phyloP scores from a whole-genome alignment of 2,113 vertebrate genomes.

The Aythya baeri region DNA sequence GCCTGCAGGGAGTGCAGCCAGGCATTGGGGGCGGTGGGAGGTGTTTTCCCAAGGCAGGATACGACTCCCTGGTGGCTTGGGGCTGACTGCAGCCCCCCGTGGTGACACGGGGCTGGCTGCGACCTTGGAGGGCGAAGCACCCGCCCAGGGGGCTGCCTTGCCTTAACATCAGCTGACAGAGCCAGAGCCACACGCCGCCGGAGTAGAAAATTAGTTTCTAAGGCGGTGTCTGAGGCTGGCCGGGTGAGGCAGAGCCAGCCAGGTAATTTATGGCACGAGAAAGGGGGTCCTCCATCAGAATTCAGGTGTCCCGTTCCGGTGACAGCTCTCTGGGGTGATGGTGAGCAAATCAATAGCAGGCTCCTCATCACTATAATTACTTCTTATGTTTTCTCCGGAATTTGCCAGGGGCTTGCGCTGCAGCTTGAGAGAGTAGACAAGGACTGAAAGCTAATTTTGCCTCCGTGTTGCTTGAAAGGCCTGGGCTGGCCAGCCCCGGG shows the following conservation, averaged over 20 bases:
- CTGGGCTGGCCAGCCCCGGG: neutral
- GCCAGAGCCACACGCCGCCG: neutral
- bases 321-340: neutral
- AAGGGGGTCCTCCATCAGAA: neutral
- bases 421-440: neutral
- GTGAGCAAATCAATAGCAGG: constrained; percentile 9
- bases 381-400: neutral
- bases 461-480: neutral
- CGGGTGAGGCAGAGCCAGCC: neutral
- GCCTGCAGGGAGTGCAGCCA: neutral
- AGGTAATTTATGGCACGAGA: neutral
- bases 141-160: no score
- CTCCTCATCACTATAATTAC: neutral
- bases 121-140: constrained; percentile 29
- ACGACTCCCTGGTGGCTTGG: neutral
- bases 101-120: neutral
- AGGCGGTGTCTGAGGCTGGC: neutral
- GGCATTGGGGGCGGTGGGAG: neutral
- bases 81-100: neutral
- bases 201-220: constrained; percentile 28
- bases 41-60: neutral
- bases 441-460: constrained; percentile 23
- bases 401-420: constrained; percentile 8
- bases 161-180: neutral
- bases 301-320: neutral